A percentile compares a stretch with the other conserved stretches of the same genome.
These are phyloP conservation scores for Alviniconcha strummeri DNA, from an alignment of 2,888 invertebrate species.

Conservation along the genomic window DNA sequence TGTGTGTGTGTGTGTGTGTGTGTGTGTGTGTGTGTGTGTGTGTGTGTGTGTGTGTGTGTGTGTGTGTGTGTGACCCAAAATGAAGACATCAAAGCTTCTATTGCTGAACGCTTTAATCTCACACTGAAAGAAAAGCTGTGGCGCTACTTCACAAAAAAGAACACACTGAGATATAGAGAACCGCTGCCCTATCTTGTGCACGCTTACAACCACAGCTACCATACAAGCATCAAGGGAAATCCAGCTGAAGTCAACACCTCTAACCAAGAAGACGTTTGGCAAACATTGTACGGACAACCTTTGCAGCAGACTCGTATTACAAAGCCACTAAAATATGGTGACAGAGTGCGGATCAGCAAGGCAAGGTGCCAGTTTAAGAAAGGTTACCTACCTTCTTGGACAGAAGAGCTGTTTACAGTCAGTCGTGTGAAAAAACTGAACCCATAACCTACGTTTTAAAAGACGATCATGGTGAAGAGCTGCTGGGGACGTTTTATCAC, in stretches of 20 bases:
- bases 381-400: conserved; percentile 45
- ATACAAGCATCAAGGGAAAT: conserved; percentile 38
- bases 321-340: conserved; percentile 28
- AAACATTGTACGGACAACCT: conserved; percentile 16
- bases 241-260: conserved; percentile 39
- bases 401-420: conserved; percentile 41
- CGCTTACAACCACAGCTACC: conserved; percentile 41
- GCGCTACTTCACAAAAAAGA: conserved; percentile 37
- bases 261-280: conserved; percentile 39
- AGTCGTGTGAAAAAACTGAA: conserved; percentile 9
- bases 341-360: conserved; percentile 38
- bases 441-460: conserved; percentile 31
- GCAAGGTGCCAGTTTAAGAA: conserved; percentile 38
- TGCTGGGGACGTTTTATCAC: conserved; percentile 39
- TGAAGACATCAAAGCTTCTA: conserved; percentile 57
- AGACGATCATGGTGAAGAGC: conserved; percentile 37
- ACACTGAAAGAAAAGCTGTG: conserved; percentile 47
- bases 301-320: background rate
- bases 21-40: no score
- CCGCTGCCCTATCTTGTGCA: conserved; percentile 36
- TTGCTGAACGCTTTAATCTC: conserved; percentile 60
- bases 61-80: conserved; percentile 54
- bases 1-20: no score
- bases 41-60: no score
- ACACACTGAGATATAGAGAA: conserved; percentile 32